A percentile compares a stretch with the other conserved stretches of the same genome.
phyloP scores from a whole-genome alignment of 2,888 invertebrate genomes.

The Acanthococcus lagerstroemiae region DNA sequence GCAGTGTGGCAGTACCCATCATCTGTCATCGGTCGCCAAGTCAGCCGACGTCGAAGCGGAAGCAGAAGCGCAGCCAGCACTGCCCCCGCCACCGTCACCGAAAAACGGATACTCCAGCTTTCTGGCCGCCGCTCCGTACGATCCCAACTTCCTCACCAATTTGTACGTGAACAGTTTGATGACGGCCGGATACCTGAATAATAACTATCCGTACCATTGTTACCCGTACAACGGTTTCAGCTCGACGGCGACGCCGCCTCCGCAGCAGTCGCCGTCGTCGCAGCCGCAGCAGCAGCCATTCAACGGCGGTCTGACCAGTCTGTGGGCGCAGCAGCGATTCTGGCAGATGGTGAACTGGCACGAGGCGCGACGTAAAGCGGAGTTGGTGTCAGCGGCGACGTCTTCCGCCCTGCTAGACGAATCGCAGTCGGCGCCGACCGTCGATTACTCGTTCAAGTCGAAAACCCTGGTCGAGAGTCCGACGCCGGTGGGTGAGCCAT shows the following conservation, averaged over 20 bases:
- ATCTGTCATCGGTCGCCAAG: background rate
- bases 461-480: background rate
- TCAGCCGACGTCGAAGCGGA: conserved; percentile 15
- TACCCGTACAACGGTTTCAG: conserved; percentile 7
- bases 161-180: conserved; percentile 33
- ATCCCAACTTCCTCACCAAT: conserved; percentile 21
- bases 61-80: conserved; percentile 11
- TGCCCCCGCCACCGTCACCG: conserved; percentile 8
- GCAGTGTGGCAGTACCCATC: too few relatives aligned
- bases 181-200: conserved; percentile 13
- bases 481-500: background rate
- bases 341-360: conserved; percentile 36
- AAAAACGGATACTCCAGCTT: background rate
- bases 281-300: background rate
- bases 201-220: background rate
- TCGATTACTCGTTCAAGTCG: background rate
- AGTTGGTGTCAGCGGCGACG: background rate
- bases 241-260: background rate
- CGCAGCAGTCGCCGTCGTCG: background rate
- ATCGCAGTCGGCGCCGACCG: background rate
- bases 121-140: conserved; percentile 11
- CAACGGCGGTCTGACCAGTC: conserved; percentile 4
- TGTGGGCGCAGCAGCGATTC: conserved; percentile 35
- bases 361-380: conserved; percentile 7
- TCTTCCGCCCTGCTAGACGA: background rate